Evolutionary conservation across 2,113 vertebrate species (phyloP), one percentile per base, ranked within the genome.

Genomic region (Limanda limanda): DNA sequence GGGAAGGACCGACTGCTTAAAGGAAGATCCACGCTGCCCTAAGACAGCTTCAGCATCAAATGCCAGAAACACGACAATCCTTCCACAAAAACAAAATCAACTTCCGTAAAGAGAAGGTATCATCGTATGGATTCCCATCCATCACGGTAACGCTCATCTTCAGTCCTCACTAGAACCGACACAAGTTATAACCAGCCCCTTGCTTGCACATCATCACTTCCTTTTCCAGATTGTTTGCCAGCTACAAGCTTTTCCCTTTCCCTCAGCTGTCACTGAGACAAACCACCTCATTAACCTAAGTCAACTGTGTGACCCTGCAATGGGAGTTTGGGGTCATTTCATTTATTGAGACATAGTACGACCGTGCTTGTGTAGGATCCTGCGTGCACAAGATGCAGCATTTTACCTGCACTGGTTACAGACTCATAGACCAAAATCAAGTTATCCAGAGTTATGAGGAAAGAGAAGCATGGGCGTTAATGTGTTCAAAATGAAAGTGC

Each of bases 151-250:
- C 58, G 74, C 25, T 61, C 42, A 42, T 64, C 58, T 71, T 70
- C 45, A 73, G 18, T 74, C 63, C 8, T 71, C 45, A 69, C 21
- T 13, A 59, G 61, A 63, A 58, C 67, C 72, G 64, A 73, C 71
- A 37, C 78, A 72, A 66, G 67, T 79, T 88, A 60, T 76, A 81
- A 82, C 81, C 76, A 85, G 42, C 58, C n/a, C 45, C 9, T 5
- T 37, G 5, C 82, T 83, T 85, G 78, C 78, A 80, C 75, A 78
- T 78, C 65, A 79, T 74, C 66, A 71, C 71, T 71, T 89, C 61
- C 68, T 87, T 87, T 88, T 79, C 69, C 82, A 85, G 35, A 68
- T 14, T 13, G 61, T 78, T 63, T 95, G 81, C 84, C 88, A 88
- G 61, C 56, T 58, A 58, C 8, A 42, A 86, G 67, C 0, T 75